Conservation (phyloP, 2,113 vertebrate species). For the Hypocryptadius cinnamomeus region DNA sequence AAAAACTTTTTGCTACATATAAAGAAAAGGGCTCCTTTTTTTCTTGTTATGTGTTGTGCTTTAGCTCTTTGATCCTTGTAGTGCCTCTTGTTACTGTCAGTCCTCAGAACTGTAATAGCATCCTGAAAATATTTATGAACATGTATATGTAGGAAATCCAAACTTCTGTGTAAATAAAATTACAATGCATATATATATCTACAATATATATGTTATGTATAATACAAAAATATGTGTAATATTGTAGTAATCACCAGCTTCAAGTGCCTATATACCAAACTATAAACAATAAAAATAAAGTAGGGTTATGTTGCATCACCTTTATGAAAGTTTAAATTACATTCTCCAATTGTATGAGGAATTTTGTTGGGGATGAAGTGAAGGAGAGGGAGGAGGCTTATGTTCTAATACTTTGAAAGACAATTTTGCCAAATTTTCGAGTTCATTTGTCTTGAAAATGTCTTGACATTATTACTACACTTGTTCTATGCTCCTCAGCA, state of each 20-base stretch:
- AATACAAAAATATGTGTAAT: neutral
- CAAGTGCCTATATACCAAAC: neutral
- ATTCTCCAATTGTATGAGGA: neutral
- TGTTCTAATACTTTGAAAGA: neutral
- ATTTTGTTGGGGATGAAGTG: neutral
- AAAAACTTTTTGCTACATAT: neutral
- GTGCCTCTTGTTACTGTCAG: neutral
- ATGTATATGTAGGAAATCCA: fast-evolving
- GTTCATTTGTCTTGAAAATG: neutral
- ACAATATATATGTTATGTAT: too few species aligned
- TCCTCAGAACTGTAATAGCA: neutral
- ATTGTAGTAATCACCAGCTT: neutral
- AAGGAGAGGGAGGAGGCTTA: neutral
- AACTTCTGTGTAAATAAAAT: neutral
- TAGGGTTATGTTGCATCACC: neutral
- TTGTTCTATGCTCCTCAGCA: neutral
- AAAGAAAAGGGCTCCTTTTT: neutral
- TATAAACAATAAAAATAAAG: neutral
- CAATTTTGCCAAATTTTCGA: neutral
- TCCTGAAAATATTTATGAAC: neutral
- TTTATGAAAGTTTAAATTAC: neutral
- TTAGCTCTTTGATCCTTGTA: neutral
- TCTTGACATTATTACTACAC: neutral
- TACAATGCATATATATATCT: neutral
- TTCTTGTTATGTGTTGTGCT: neutral